A percentile compares a stretch with the other conserved stretches of the same genome.
Evolutionary conservation across 1,140 invertebrate genomes (phyloP).

Genomic region (Temnothorax nylanderi): DNA sequence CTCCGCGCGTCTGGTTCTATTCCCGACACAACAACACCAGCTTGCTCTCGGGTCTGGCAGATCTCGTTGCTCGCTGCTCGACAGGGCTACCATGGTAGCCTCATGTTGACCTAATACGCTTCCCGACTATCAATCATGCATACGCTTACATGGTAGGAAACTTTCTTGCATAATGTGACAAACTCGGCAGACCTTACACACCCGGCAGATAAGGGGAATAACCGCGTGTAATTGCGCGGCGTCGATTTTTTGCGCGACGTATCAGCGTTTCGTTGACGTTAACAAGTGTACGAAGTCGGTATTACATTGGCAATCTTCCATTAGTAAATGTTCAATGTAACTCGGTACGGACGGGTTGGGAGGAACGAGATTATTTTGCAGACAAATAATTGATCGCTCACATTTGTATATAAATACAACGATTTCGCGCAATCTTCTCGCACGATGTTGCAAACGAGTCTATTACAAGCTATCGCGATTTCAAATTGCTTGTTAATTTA

Average conservation of each 20-base stretch:
- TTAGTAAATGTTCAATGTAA: not conserved
- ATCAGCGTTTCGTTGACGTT: slow-evolving; percentile 6
- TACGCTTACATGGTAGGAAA: slow-evolving; percentile 32
- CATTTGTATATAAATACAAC: not conserved
- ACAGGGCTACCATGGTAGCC: slow-evolving; percentile 76
- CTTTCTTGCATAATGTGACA: slow-evolving; percentile 67
- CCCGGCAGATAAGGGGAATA: slow-evolving; percentile 37
- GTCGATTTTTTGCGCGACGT: slow-evolving; percentile 9
- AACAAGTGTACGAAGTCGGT: slow-evolving; percentile 34
- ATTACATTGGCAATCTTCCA: not conserved
- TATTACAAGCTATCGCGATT: slow-evolving; percentile 34
- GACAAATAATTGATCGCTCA: not conserved
- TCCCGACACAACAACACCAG: slow-evolving; percentile 11
- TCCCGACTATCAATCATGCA: slow-evolving; percentile 71
- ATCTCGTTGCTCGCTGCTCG: slow-evolving; percentile 27
- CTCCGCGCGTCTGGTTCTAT: slow-evolving; percentile 52
- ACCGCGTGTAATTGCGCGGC: slow-evolving; percentile 8
- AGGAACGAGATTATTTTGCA: slow-evolving; percentile 1
- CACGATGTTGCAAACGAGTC: slow-evolving; percentile 29
- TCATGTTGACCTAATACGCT: slow-evolving; percentile 69
- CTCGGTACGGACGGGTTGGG: not conserved
- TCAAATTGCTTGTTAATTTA: slow-evolving; percentile 20
- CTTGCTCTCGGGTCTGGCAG: not conserved
- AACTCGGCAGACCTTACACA: slow-evolving; percentile 34
- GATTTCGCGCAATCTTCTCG: not conserved